Base-by-base conservation (phyloP, 2,888 invertebrate genomes). In the Ichneumoninae sp. region DNA sequence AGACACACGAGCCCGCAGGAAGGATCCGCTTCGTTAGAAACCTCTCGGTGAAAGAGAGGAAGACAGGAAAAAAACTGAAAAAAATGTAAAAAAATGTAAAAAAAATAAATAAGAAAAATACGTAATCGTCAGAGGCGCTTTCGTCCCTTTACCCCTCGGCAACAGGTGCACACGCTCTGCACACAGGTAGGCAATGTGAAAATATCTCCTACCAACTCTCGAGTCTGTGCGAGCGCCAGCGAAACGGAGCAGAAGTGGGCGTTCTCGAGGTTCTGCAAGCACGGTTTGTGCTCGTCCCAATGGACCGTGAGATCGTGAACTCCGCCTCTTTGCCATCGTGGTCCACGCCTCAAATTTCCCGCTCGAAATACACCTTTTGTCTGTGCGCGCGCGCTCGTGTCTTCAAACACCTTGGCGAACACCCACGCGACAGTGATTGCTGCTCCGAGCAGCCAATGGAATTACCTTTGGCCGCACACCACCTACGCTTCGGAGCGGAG, bases 271-370 rank as follows among this genome's bases (percentile, higher is more conserved):
- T 68, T 76, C 66, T 60, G 70, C 50, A 86, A 89, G 88, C 89
- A 92, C 92, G 92, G 90, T 88, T 86, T 88, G 89, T 88, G 92
- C 91, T 85, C 89, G 87, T 91, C 91, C 86, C 93, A 93, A 93
- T 93, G 92, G 93, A 88, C 91, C 93, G 90, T 91, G 91, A 88
- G 89, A 90, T 89, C 86, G 88, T 89, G 78, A 79, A 81, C 92
- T 91, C 92, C 93, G 92, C 93, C 93, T 90, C 88, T 89, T 87
- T 87, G 87, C 87, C 86, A 84, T 89, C 90, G 88, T 88, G 89
- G 88, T 89, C 4, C 76, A 79, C 84, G 84, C 84, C 84, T 79
- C 74, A 52, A 75, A 84, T 84, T 84, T 84, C 84, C 79, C 84
- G 84, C 82, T 82, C 79, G 82, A 84, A 68, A 75, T 84, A 79